Evolutionary conservation across 37 sponge, comb jelly and placozoan genomes (phyloP).

Genomic region (Halisarca cf. caerulea): DNA sequence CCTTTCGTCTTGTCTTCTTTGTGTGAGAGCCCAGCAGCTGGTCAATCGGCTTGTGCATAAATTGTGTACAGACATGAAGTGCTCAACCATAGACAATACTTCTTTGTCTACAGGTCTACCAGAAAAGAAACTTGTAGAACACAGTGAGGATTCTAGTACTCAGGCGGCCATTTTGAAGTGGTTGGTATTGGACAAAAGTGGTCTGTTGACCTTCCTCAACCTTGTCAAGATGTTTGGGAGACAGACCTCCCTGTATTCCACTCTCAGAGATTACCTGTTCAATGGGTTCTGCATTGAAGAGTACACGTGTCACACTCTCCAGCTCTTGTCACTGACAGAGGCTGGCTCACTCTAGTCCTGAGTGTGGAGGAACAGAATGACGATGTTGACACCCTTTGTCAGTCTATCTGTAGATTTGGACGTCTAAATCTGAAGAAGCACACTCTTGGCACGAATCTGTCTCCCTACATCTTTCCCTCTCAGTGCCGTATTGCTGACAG

Average conservation of each 20-base stretch:
- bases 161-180: slow-evolving; percentile 11
- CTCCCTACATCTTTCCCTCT: too few species aligned
- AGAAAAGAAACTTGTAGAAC: background rate
- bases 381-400: background rate
- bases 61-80: background rate
- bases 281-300: background rate
- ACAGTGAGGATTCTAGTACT: background rate
- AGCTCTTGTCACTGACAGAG: background rate
- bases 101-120: background rate
- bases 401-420: background rate
- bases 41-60: background rate
- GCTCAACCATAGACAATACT: background rate
- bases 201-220: background rate
- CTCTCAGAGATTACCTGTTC: background rate
- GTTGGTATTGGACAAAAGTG: background rate
- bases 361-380: background rate
- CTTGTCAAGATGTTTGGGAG: background rate
- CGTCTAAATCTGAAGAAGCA: background rate
- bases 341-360: background rate
- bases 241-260: background rate
- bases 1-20: background rate
- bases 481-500: too few species aligned
- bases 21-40: background rate
- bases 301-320: background rate
- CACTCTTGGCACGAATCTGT: too few species aligned